phyloP scores from a whole-genome alignment of 2,113 vertebrate species.

The Python bivittatus region DNA sequence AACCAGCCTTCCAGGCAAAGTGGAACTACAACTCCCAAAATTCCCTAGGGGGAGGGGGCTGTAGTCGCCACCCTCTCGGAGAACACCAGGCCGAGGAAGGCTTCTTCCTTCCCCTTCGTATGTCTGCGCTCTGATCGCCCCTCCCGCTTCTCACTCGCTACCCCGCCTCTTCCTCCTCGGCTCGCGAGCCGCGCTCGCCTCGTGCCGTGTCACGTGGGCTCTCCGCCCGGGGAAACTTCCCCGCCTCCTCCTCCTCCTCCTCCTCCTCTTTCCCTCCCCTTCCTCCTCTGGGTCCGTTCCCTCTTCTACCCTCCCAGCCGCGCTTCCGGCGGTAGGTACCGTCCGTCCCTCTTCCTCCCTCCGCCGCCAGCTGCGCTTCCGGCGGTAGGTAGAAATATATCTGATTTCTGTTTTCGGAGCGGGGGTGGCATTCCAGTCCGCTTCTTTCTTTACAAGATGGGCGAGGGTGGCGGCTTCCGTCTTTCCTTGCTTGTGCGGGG shows the following conservation, averaged over 20 bases:
- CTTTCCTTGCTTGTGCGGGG: background rate
- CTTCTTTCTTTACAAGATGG: background rate
- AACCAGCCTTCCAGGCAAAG: background rate
- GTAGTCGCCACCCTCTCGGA: background rate
- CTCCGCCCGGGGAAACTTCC: background rate
- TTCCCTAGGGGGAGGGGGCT: background rate
- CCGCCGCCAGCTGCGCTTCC: constrained; percentile 11
- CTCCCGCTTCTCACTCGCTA: background rate
- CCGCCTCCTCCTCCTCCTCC: background rate
- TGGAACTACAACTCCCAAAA: background rate
- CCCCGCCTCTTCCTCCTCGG: background rate
- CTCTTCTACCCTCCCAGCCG: background rate
- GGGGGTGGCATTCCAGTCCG: background rate
- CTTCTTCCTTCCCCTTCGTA: background rate
- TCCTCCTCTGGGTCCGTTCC: background rate
- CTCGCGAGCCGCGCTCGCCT: background rate
- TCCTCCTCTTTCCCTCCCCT: background rate
- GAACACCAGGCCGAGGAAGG: background rate
- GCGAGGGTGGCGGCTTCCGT: background rate
- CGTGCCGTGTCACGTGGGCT: background rate
- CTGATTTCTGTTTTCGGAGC: background rate
- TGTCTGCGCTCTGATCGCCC: background rate
- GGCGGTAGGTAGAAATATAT: constrained; percentile 18
- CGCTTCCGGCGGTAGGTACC: constrained; percentile 2
- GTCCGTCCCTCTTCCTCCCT: constrained; percentile 6